These are phyloP conservation scores for Pelochelys cantorii DNA, from an alignment of 2,797 vertebrate genomes.

Conservation along the genomic window DNA sequence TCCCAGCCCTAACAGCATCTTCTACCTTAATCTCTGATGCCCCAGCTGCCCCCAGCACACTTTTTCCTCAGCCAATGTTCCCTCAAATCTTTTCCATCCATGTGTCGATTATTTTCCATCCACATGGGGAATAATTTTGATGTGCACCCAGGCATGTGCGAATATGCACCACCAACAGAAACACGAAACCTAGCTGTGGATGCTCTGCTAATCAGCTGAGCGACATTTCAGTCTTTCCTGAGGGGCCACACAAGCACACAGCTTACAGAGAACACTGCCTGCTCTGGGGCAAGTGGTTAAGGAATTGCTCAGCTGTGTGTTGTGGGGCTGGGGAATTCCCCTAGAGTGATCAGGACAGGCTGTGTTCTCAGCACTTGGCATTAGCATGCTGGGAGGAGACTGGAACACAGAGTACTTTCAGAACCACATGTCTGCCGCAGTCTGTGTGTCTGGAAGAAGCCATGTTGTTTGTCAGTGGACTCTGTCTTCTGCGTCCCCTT, in stretches of 20 bases:
- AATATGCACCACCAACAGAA: no score
- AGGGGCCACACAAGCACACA: no score
- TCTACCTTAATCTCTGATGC: not conserved
- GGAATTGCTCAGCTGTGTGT: not conserved
- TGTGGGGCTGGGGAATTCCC: not conserved
- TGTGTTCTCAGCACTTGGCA: not conserved
- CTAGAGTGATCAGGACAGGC: not conserved
- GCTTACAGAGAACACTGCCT: not conserved
- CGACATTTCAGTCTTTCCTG: no score
- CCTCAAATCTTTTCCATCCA: no score
- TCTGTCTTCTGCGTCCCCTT: not conserved
- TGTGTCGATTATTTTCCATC: no score
- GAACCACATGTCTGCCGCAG: not conserved
- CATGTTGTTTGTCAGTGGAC: not conserved
- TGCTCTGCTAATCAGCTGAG: no score
- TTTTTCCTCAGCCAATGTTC: not conserved
- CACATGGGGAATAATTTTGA: no score
- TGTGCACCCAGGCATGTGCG: no score
- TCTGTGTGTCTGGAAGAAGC: not conserved
- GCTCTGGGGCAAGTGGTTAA: rapidly evolving
- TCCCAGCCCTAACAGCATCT: not conserved
- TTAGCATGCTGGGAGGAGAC: rapidly evolving
- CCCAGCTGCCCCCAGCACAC: not conserved
- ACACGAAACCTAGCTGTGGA: no score
- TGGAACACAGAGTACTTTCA: not conserved